These are phyloP conservation scores for Hyperoplus immaculatus DNA, from an alignment of 2,797 vertebrate species.

Conservation along the genomic window DNA sequence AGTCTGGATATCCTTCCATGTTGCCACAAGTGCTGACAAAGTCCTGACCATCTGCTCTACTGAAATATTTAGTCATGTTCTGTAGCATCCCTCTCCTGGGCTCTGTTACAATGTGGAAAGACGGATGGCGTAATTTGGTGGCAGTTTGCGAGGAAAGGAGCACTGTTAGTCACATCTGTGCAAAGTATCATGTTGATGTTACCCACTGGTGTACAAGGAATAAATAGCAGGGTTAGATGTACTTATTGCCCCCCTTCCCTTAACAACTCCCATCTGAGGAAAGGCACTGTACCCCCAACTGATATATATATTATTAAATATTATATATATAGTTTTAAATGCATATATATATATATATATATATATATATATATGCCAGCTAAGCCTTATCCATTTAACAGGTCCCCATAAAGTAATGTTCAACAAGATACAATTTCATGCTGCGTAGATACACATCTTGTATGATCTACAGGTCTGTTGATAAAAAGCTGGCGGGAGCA, in stretches of 20 bases:
- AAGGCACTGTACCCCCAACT: conserved; percentile 10
- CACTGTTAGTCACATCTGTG: conserved; percentile 46
- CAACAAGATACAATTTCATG: conserved; percentile 42
- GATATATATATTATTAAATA: conserved; percentile 4
- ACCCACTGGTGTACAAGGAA: conserved; percentile 13
- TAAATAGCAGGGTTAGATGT: conserved; percentile 33
- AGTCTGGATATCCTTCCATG: conserved; percentile 37
- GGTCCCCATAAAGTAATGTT: conserved; percentile 31
- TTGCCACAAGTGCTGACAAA: conserved; percentile 48
- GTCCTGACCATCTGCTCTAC: conserved; percentile 69
- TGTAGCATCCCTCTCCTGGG: conserved; percentile 60
- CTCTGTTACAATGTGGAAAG: conserved; percentile 51
- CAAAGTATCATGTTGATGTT: conserved; percentile 34
- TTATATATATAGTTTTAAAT: conserved; percentile 19
- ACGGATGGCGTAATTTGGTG: conserved; percentile 46
- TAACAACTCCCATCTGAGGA: conserved; percentile 17
- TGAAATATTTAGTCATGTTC: conserved; percentile 76
- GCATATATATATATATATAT: not conserved
- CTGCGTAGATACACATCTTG: conserved; percentile 39
- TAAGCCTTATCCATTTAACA: conserved; percentile 49
- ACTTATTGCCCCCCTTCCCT: conserved; percentile 4
- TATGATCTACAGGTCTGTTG: conserved; percentile 44
- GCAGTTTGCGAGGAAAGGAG: conserved; percentile 43
- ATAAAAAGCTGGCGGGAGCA: conserved; percentile 52
- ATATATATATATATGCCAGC: conserved; percentile 24